phyloP scores from a whole-genome alignment of 2,888 invertebrate species.

The Trachelus iudaicus region DNA sequence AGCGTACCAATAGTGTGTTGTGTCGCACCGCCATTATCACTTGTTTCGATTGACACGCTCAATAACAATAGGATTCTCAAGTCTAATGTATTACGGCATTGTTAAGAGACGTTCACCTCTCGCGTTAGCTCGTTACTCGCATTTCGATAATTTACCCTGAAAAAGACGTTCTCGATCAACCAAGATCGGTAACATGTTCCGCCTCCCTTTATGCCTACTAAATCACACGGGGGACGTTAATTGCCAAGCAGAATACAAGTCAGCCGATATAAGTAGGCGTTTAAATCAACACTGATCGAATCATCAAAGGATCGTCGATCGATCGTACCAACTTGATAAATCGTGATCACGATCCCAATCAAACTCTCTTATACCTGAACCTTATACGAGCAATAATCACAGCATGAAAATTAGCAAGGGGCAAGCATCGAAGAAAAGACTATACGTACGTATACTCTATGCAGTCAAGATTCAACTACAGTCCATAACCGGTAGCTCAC shows the following conservation, averaged over 20 bases:
- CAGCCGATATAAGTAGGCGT: background rate
- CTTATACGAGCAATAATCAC: background rate
- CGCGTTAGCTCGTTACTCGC: background rate
- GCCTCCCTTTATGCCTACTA: background rate
- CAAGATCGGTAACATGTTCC: background rate
- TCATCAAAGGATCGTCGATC: background rate
- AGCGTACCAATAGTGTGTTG: slow-evolving; percentile 37
- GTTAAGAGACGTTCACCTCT: background rate
- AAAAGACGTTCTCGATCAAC: background rate
- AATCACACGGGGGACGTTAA: background rate
- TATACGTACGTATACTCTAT: background rate
- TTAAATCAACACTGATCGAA: background rate
- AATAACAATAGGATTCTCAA: slow-evolving; percentile 43
- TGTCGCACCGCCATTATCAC: slow-evolving; percentile 35
- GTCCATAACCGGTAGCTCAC: too few species aligned
- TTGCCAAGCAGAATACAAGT: background rate
- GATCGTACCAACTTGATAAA: background rate
- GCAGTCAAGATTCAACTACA: too few species aligned
- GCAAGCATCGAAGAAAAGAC: background rate
- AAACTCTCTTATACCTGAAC: background rate
- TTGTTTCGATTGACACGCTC: slow-evolving; percentile 34
- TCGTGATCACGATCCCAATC: background rate
- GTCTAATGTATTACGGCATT: slow-evolving; percentile 8
- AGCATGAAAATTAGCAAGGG: background rate
- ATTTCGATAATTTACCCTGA: background rate